phyloP scores from a whole-genome alignment of 2,797 vertebrate species.

The Poeciliopsis turneri region DNA sequence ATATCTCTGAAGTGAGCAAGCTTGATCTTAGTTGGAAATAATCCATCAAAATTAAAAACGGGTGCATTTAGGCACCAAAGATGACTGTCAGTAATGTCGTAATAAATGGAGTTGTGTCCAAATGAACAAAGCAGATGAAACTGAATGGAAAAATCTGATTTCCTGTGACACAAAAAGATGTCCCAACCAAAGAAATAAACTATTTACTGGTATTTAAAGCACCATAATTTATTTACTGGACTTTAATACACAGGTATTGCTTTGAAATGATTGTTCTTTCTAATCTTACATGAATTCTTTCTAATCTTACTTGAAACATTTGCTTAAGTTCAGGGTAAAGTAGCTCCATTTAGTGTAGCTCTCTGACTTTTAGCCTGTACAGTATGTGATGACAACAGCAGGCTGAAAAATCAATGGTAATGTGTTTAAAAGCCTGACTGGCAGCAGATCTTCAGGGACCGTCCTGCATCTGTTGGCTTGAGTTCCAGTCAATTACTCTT shows the following conservation, averaged over 20 bases:
- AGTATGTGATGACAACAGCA: constrained; percentile 55
- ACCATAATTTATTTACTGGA: neutral
- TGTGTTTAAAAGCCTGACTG: constrained; percentile 56
- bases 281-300: neutral
- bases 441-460: constrained; percentile 43
- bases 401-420: constrained; percentile 66
- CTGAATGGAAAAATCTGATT: neutral
- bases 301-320: neutral
- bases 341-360: constrained; percentile 2
- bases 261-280: neutral
- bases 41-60: neutral
- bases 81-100: neutral
- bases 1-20: neutral
- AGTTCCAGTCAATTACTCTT: constrained; percentile 60
- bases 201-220: neutral
- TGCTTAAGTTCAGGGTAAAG: neutral
- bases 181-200: neutral
- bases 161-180: neutral
- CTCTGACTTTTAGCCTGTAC: constrained; percentile 34
- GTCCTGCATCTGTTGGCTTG: constrained; percentile 39
- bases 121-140: neutral
- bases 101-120: neutral
- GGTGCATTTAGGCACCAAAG: neutral
- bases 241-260: neutral
- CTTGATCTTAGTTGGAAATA: neutral